Conservation (phyloP, 2,113 vertebrate genomes). For the Podarcis cretensis region DNA sequence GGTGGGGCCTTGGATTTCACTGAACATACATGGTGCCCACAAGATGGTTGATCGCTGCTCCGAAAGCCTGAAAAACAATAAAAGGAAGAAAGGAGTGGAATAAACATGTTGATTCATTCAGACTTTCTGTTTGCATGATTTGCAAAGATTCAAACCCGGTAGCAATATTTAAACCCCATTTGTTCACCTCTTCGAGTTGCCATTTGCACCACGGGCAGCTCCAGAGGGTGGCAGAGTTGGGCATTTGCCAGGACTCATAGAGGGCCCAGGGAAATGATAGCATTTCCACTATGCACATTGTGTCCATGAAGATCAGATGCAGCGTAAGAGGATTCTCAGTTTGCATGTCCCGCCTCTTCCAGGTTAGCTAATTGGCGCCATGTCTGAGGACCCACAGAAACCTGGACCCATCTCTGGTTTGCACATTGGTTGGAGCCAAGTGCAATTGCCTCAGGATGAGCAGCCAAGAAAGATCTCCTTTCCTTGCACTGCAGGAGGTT, state of each 20-base stretch:
- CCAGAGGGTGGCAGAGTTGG: background rate
- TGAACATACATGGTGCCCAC: background rate
- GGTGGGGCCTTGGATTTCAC: constrained; percentile 2
- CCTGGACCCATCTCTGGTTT: background rate
- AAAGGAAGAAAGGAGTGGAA: constrained; percentile 7
- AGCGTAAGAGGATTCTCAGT: background rate
- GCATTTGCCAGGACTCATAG: background rate
- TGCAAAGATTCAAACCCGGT: background rate
- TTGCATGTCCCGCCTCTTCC: background rate
- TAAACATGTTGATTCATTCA: background rate
- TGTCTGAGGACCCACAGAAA: background rate
- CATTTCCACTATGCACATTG: background rate
- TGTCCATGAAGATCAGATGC: background rate
- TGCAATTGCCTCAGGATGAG: background rate
- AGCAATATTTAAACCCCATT: background rate
- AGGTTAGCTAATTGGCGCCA: background rate
- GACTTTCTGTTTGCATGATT: background rate
- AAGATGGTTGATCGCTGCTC: background rate
- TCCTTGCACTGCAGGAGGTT: no score
- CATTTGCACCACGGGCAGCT: background rate
- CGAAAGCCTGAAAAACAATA: constrained; percentile 41
- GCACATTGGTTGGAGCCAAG: background rate
- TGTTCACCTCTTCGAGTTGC: background rate
- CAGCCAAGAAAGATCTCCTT: no score
- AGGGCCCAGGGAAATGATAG: no score